phyloP scores from a whole-genome alignment of 2,113 vertebrate genomes.

The Oxyruncus cristatus region DNA sequence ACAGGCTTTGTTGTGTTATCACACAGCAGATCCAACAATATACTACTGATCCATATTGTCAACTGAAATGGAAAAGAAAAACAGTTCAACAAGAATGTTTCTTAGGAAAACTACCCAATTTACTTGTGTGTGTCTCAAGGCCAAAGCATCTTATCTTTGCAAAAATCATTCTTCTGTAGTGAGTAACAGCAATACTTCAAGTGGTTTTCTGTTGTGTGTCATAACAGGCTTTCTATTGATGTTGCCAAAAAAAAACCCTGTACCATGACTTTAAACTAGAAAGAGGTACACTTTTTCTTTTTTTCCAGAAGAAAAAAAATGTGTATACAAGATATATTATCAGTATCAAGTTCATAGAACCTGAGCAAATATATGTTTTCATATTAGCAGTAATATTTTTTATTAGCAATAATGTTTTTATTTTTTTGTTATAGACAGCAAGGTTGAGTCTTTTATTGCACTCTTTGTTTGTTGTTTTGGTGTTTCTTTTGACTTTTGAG shows the following conservation, averaged over 20 bases:
- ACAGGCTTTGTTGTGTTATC: conserved; percentile 62
- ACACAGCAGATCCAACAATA: conserved; percentile 56
- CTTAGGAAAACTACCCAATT: conserved; percentile 66
- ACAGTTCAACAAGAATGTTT: conserved; percentile 60
- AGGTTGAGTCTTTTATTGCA: neutral
- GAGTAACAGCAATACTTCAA: conserved; percentile 57
- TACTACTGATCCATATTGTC: conserved; percentile 61
- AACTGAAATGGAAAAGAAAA: conserved; percentile 56
- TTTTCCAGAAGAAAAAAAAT: neutral
- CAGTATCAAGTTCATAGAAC: neutral
- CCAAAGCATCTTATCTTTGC: conserved; percentile 52
- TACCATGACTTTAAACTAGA: conserved; percentile 12
- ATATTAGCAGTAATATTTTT: neutral
- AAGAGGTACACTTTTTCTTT: neutral
- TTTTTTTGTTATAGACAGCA: neutral
- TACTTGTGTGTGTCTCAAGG: conserved; percentile 60
- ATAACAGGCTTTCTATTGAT: conserved; percentile 38
- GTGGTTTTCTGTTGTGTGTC: conserved; percentile 39
- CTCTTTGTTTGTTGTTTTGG: neutral
- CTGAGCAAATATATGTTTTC: neutral
- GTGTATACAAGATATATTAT: neutral
- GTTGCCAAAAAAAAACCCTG: neutral
- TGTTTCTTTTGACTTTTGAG: neutral
- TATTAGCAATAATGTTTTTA: neutral
- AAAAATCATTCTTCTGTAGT: conserved; percentile 60